These are phyloP conservation scores for Cerceris rybyensis DNA, from an alignment of 2,888 invertebrate genomes.

Conservation along the genomic window DNA sequence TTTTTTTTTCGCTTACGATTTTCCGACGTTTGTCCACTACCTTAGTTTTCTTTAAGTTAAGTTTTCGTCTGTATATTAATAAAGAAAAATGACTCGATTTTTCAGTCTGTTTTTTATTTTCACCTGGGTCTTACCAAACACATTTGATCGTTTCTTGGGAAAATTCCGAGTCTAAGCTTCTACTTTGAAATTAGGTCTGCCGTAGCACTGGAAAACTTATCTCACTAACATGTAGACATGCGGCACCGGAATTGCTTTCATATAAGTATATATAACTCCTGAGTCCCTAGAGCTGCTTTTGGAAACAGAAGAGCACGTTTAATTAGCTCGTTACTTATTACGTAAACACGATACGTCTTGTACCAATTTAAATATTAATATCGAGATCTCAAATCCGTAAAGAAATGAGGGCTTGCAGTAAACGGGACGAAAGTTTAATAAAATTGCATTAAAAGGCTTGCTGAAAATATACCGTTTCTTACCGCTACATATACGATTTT, in stretches of 20 bases:
- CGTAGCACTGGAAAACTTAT: background rate
- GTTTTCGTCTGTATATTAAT: too few relatives aligned
- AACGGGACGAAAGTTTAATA: too few relatives aligned
- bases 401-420: background rate
- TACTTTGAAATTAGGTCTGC: background rate
- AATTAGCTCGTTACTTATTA: constrained; percentile 18
- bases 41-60: too few relatives aligned
- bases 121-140: too few relatives aligned
- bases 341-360: background rate
- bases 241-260: constrained; percentile 7
- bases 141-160: constrained; percentile 4
- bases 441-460: background rate
- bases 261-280: background rate
- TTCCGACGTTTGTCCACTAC: too few relatives aligned
- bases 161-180: background rate
- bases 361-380: constrained; percentile 3
- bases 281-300: too few relatives aligned
- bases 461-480: too few relatives aligned
- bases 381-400: background rate
- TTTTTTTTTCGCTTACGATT: too few relatives aligned
- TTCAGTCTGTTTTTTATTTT: too few relatives aligned
- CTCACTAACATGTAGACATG: background rate
- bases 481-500: too few relatives aligned
- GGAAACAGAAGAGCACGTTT: constrained; percentile 2
- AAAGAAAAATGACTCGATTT: too few relatives aligned